These are phyloP conservation scores for Metaphire vulgaris DNA, from an alignment of 1,140 invertebrate genomes.

Conservation along the genomic window DNA sequence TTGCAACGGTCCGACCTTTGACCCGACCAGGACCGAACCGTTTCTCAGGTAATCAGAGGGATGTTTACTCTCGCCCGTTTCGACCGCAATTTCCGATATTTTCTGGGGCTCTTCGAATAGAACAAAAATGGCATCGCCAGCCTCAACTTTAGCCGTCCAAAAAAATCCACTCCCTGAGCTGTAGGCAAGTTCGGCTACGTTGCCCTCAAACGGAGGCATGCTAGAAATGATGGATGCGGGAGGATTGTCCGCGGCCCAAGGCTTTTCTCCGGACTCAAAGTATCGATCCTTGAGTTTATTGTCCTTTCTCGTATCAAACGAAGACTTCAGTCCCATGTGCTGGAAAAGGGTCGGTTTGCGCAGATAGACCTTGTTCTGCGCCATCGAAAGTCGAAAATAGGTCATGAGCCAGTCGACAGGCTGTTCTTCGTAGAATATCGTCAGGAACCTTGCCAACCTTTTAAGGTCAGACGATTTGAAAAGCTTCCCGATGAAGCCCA, in stretches of 20 bases:
- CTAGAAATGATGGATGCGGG: background rate
- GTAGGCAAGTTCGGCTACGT: background rate
- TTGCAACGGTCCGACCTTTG: background rate
- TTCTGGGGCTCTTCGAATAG: background rate
- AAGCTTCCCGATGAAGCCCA: conserved; percentile 50
- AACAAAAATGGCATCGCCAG: background rate
- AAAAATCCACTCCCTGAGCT: background rate
- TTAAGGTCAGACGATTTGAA: conserved; percentile 39
- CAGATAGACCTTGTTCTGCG: conserved; percentile 32
- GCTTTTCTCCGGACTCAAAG: background rate
- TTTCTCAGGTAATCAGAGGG: background rate
- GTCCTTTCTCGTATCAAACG: conserved; percentile 31
- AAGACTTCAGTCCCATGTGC: conserved; percentile 47
- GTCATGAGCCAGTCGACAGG: conserved; percentile 46
- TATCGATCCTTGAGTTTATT: conserved; percentile 28
- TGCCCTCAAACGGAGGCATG: background rate
- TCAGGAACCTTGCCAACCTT: conserved; percentile 37
- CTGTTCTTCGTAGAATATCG: conserved; percentile 42
- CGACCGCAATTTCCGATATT: background rate
- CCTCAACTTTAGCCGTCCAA: background rate
- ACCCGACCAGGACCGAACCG: background rate
- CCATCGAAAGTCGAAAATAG: conserved; percentile 34
- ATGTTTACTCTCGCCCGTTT: background rate
- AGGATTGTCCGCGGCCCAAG: background rate
- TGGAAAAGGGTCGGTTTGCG: conserved; percentile 43